Evolutionary conservation across 2,888 invertebrate genomes (phyloP), one percentile per base, ranked within the genome.

Genomic region (Agrochola circellaris): DNA sequence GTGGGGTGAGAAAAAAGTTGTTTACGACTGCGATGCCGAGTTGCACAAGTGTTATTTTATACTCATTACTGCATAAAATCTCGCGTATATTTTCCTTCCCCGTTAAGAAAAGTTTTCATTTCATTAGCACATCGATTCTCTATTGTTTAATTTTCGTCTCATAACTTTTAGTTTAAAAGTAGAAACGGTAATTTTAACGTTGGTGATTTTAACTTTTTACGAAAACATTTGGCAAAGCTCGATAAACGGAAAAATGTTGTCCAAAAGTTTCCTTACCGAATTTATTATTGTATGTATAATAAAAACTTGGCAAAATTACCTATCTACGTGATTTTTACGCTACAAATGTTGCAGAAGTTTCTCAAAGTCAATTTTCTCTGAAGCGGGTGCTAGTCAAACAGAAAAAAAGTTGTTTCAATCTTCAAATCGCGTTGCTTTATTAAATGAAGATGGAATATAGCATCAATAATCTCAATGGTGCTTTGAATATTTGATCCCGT

Each of bases 401-500:
- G 66, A 60, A 78, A 48, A 69, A 74, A 83, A 85, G 82, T 75
- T 82, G 66, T 75, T 74, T 77, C 65, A 73, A 75, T 75, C 62
- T 80, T 77, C 20, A 66, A 83, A 83, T 72, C 65, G 51, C 45
- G 71, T 82, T 79, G 80, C 81, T 84, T 81, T 85, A 88, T 88
- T 88, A 87, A 87, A 88, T 87, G 81, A 88, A 83, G 85, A 78
- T 85, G 82, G 89, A 89, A 89, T 90, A 90, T 87, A 88, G 85
- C 87, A 87, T 87, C 89, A 86, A 88, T 89, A 86, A 89, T 89
- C 88, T 92, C 84, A 85, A 87, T 82, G 88, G 90, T 88, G 87
- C 87, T 90, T 86, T 86, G 88, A 89, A 91, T 90, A 90, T 92
- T 92, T 90, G 91, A 91, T 91, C 89, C 88, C 86, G 89, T 90